phyloP scores from a whole-genome alignment of 2,888 invertebrate species.

The Trypoxylon attenuatum region DNA sequence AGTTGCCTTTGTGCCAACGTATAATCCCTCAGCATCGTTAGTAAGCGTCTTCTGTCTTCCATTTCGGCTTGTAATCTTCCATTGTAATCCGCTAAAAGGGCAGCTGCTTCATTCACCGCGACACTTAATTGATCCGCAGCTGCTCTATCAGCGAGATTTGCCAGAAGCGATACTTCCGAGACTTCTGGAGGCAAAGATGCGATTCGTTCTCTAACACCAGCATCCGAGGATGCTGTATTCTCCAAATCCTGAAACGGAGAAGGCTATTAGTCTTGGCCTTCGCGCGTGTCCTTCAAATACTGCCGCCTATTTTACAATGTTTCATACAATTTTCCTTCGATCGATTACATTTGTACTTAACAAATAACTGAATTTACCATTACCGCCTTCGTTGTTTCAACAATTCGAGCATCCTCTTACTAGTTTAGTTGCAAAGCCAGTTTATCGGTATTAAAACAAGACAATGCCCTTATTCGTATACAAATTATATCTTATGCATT shows the following conservation, averaged over 20 bases:
- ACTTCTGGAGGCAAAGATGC: conserved; percentile 96
- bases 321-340: neutral
- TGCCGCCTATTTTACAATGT: neutral
- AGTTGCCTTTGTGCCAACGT: conserved; percentile 90
- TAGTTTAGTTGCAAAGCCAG: conserved; percentile 2
- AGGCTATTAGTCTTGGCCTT: conserved; percentile 44
- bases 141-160: conserved; percentile 89
- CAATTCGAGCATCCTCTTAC: neutral
- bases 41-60: conserved; percentile 90
- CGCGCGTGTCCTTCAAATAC: neutral
- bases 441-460: too few species aligned
- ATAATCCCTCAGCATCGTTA: conserved; percentile 91
- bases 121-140: conserved; percentile 86
- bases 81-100: conserved; percentile 92
- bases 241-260: conserved; percentile 85
- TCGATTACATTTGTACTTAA: neutral
- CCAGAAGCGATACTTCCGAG: conserved; percentile 90
- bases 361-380: neutral
- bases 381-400: too few species aligned
- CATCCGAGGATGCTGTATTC: conserved; percentile 96
- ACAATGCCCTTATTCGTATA: neutral
- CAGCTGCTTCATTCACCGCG: conserved; percentile 92
- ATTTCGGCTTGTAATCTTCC: conserved; percentile 89
- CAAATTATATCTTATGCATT: neutral
- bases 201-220: conserved; percentile 92